A percentile compares a stretch with the other conserved stretches of the same genome.
These are phyloP conservation scores for Dromas ardeola DNA, from an alignment of 2,113 vertebrate genomes.

Conservation along the genomic window DNA sequence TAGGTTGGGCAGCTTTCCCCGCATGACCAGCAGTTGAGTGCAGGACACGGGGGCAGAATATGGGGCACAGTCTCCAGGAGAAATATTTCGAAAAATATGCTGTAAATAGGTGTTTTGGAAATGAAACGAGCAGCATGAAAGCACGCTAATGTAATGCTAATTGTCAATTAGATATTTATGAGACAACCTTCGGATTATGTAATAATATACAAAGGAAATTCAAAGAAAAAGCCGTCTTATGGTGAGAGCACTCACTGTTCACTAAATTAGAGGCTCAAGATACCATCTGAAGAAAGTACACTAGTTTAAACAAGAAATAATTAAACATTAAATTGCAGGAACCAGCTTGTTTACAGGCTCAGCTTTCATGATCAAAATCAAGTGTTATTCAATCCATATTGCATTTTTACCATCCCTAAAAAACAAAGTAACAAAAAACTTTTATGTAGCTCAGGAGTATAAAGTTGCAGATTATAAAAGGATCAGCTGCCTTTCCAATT, in stretches of 20 bases:
- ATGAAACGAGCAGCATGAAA: neutral
- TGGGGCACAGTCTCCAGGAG: neutral
- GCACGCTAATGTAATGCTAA: neutral
- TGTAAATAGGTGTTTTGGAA: neutral
- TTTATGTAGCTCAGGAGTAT: neutral
- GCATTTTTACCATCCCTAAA: neutral
- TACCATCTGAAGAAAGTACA: neutral
- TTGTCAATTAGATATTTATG: neutral
- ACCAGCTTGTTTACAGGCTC: neutral
- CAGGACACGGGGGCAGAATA: neutral
- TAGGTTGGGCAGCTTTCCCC: neutral
- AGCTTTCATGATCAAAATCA: neutral
- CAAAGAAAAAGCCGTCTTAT: neutral
- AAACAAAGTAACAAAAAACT: neutral
- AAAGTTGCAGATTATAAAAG: neutral
- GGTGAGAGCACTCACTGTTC: neutral
- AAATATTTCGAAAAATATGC: neutral
- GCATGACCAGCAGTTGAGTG: neutral
- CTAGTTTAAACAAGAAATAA: conserved; percentile 12
- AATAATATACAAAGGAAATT: neutral
- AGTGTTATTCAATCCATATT: neutral
- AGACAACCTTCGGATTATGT: neutral
- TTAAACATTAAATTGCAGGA: neutral
- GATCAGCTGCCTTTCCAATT: neutral
- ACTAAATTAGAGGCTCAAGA: neutral